These are phyloP conservation scores for Gasterosteus nipponicus DNA, from an alignment of 2,113 vertebrate genomes.

Conservation along the genomic window DNA sequence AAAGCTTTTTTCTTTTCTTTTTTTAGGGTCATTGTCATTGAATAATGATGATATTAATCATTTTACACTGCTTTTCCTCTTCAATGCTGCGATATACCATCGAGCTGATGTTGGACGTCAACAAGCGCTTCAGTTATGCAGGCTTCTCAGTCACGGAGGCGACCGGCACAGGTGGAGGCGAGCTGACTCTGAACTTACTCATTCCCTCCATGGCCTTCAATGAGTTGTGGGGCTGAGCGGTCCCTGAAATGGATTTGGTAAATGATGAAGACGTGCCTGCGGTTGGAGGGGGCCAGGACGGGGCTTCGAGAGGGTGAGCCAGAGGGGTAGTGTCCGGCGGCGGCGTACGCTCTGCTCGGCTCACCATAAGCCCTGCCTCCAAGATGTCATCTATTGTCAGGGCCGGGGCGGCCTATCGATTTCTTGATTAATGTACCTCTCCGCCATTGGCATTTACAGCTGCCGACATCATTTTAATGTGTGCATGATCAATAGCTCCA, in stretches of 20 bases:
- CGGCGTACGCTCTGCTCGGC: constrained; percentile 65
- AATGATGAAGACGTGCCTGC: constrained; percentile 60
- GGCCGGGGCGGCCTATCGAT: constrained; percentile 83
- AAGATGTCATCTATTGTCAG: constrained; percentile 82
- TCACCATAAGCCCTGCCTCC: constrained; percentile 60
- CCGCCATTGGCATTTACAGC: constrained; percentile 84
- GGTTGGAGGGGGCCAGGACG: constrained; percentile 44
- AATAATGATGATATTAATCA: neutral
- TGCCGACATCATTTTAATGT: constrained; percentile 92
- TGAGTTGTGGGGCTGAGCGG: constrained; percentile 33
- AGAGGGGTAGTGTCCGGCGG: constrained; percentile 24
- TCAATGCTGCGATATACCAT: constrained; percentile 14
- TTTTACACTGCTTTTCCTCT: neutral
- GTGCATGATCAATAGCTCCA: constrained; percentile 89
- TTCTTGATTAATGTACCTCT: constrained; percentile 92
- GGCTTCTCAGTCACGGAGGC: constrained; percentile 38
- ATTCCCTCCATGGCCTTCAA: constrained; percentile 40
- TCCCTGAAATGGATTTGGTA: constrained; percentile 62
- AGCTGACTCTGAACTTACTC: constrained; percentile 54
- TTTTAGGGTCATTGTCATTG: neutral
- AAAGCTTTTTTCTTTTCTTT: neutral
- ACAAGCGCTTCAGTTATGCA: constrained; percentile 34
- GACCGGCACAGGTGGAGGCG: constrained; percentile 7
- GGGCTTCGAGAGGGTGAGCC: constrained; percentile 43
- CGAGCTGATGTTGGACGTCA: constrained; percentile 34